Conservation (phyloP, 2,113 vertebrate genomes). For the Neopipo cinnamomea region DNA sequence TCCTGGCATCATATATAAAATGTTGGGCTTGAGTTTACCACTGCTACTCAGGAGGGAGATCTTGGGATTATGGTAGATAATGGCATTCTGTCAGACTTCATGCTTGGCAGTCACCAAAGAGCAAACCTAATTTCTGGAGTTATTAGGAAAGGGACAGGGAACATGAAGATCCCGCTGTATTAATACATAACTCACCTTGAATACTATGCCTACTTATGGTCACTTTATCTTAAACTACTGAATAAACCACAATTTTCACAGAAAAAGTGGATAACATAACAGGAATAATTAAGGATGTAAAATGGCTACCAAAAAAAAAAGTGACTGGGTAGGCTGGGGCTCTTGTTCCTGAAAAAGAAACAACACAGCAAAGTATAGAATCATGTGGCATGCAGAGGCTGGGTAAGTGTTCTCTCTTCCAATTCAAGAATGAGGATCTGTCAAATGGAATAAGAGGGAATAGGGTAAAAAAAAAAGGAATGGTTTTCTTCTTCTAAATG, state of each 20-base stretch:
- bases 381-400: neutral
- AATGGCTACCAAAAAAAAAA: neutral
- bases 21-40: neutral
- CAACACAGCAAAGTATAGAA: neutral
- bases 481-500: neutral
- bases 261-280: neutral
- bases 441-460: neutral
- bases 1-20: neutral
- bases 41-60: neutral
- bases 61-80: neutral
- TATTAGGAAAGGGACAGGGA: neutral
- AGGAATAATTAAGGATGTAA: neutral
- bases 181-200: neutral
- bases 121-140: neutral
- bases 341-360: neutral
- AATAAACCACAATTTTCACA: neutral
- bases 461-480: neutral
- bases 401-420: neutral
- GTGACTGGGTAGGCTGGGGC: neutral
- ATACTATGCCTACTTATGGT: neutral
- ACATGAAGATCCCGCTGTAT: neutral
- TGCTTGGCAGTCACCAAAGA: neutral
- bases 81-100: neutral
- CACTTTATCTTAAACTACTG: neutral
- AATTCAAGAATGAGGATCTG: neutral